A percentile compares a stretch with the other conserved stretches of the same genome.
Conservation (phyloP, 1,140 invertebrate genomes). For the Drosophila bipectinata region DNA sequence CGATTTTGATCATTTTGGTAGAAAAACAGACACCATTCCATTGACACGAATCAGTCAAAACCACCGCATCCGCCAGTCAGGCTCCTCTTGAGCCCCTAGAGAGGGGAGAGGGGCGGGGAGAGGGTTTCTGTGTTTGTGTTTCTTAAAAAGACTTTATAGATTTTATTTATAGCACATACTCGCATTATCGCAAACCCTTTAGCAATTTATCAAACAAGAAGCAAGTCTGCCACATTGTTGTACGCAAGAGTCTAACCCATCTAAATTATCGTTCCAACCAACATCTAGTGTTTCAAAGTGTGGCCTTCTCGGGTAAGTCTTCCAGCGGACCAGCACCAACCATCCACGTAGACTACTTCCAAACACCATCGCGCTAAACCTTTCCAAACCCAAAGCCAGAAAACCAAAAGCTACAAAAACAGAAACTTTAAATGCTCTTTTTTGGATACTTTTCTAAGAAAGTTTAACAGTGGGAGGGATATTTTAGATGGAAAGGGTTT, state of each 20-base stretch:
- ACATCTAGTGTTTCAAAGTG: slow-evolving; percentile 95
- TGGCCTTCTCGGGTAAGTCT: slow-evolving; percentile 96
- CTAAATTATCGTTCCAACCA: slow-evolving; percentile 84
- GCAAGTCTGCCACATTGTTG: slow-evolving; percentile 78
- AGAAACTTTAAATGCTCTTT: background rate
- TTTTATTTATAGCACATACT: slow-evolving; percentile 70
- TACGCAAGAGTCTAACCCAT: slow-evolving; percentile 81
- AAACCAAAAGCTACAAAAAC: no score
- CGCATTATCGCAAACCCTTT: slow-evolving; percentile 43
- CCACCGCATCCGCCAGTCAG: no score
- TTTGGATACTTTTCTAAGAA: background rate
- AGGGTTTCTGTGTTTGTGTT: slow-evolving; percentile 36
- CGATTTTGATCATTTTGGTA: no score
- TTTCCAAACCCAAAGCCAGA: no score
- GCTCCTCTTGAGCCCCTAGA: no score
- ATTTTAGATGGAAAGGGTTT: no score
- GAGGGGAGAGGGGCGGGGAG: no score
- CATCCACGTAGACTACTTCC: no score
- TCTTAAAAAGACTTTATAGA: slow-evolving; percentile 10
- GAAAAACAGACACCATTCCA: no score
- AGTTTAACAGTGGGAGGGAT: no score
- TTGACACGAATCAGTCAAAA: no score
- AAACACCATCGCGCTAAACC: background rate
- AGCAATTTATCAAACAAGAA: slow-evolving; percentile 44
- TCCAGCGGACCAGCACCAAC: slow-evolving; percentile 43